These are phyloP conservation scores for Progne subis DNA, from an alignment of 2,113 vertebrate genomes.

Conservation along the genomic window DNA sequence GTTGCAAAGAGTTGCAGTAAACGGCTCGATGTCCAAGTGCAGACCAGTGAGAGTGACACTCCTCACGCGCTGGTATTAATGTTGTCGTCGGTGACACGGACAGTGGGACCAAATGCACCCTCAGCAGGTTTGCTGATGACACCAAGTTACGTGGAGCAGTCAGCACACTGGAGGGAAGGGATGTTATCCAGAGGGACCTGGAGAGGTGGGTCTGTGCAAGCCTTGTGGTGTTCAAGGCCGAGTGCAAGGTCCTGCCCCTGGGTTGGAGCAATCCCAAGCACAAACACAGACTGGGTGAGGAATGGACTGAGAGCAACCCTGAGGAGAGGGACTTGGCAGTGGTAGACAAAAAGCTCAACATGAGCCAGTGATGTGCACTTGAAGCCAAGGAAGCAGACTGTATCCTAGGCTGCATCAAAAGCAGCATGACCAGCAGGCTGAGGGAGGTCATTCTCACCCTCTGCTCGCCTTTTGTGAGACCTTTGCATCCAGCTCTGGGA, in stretches of 20 bases:
- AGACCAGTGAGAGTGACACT: not conserved
- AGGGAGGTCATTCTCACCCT: not conserved
- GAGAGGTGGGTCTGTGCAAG: not conserved
- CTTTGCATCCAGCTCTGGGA: not conserved
- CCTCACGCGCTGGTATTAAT: not conserved
- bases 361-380: not conserved
- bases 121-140: too few species aligned
- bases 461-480: not conserved
- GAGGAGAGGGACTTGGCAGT: not conserved
- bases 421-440: not conserved
- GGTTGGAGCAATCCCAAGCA: accelerated
- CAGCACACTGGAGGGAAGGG: not conserved
- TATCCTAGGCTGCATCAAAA: not conserved
- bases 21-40: not conserved
- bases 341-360: not conserved
- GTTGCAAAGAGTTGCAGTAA: not conserved
- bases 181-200: not conserved
- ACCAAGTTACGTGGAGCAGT: not conserved
- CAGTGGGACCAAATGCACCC: not conserved
- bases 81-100: accelerated
- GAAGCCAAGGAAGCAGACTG: not conserved
- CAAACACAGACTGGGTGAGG: not conserved
- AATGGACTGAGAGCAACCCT: not conserved
- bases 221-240: not conserved
- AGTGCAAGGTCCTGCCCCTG: not conserved